Evolutionary conservation across 2,888 invertebrate species (phyloP), one percentile per base, ranked within the genome.

Genomic region (Ferrisia virgata): DNA sequence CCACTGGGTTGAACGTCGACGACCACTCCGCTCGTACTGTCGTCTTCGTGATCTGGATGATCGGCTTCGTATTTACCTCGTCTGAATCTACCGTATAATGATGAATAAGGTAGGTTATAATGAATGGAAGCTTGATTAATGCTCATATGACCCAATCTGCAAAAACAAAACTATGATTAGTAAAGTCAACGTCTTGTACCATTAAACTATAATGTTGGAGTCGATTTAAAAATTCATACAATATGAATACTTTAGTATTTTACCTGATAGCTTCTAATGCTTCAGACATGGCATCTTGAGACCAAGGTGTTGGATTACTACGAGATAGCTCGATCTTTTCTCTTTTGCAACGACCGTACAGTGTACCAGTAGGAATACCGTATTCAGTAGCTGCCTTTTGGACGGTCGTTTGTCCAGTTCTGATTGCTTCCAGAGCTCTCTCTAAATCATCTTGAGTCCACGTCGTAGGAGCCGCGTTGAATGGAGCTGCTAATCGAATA

Each of bases 101-200:
- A 96, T 15, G 96, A 96, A 88, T 96, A 96, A 53, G 96, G 96
- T 88, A 96, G 90, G 89, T 96, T 96, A 89, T 93, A 96, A 88
- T 96, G 96, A 87, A 96, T 96, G 82, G 96, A 96, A 81, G 96
- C 96, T 89, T 96, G 96, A 89, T 96, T 96, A 87, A 96, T 96
- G 86, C 95, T 95, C 96, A 96, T 96, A 88, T 96, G 95, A 36
- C 96, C 96, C 86, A 95, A 91, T 87, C 96, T 95, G 88, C 72
- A 89, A 89, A 84, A 18, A 85, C 85, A 82, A 36, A 85, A 86
- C 76, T 4, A 36, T 36, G n/a, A n/a, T n/a, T n/a, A n/a, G n/a
- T n/a, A n/a, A n/a, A n/a, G n/a, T n/a, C n/a, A n/a, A n/a, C n/a
- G n/a, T n/a, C n/a, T n/a, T n/a, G n/a, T n/a, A n/a, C n/a, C n/a